Conservation (phyloP, 2,888 invertebrate species). For the Trilocha varians region DNA sequence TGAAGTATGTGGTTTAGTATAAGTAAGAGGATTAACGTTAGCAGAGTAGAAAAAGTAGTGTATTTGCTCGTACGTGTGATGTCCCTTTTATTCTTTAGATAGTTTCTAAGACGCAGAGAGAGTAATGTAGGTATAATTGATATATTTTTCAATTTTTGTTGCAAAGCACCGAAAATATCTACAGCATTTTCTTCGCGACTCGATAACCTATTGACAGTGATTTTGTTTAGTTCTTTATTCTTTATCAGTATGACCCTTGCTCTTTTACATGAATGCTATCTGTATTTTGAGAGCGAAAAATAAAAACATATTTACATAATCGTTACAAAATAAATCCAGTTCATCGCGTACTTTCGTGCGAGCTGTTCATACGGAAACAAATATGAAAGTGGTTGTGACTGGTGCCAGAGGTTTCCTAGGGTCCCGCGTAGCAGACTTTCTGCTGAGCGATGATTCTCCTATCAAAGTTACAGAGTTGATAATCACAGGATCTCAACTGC, state of each 20-base stretch:
- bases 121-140: too few species aligned
- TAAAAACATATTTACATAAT: not conserved
- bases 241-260: not conserved
- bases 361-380: constrained; percentile 7
- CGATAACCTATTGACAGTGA: not conserved
- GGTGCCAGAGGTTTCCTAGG: constrained; percentile 41
- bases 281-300: constrained; percentile 1
- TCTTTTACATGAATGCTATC: not conserved
- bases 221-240: constrained; percentile 1
- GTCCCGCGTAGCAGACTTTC: constrained; percentile 22
- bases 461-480: constrained; percentile 22
- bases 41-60: too few species aligned
- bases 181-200: not conserved
- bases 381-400: constrained; percentile 38
- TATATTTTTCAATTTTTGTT: too few species aligned
- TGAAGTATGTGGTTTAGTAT: too few species aligned
- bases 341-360: not conserved
- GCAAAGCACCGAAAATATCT: too few species aligned
- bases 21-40: too few species aligned
- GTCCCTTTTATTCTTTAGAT: too few species aligned
- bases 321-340: not conserved
- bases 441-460: constrained; percentile 21
- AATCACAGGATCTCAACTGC: constrained; percentile 18
- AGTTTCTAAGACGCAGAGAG: too few species aligned
- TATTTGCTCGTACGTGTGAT: too few species aligned